These are phyloP conservation scores for Homarus americanus DNA, from an alignment of 1,140 invertebrate species.

Conservation along the genomic window DNA sequence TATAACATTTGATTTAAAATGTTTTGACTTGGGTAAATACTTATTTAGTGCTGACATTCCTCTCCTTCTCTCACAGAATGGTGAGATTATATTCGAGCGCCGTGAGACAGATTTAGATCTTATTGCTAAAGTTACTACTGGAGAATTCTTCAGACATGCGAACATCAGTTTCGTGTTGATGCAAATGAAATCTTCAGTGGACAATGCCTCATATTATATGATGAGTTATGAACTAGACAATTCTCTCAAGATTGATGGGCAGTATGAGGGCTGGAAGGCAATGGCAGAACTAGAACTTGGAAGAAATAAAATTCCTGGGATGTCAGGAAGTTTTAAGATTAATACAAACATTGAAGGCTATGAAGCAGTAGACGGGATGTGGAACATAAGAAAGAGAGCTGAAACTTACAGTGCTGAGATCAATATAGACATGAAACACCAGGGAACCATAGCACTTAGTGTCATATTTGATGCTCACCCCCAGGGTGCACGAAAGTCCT, in stretches of 20 bases:
- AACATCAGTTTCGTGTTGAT: neutral
- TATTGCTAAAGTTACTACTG: neutral
- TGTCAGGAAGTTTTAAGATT: conserved; percentile 14
- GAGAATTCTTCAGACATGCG: neutral
- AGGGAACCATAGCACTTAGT: neutral
- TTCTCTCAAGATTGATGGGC: conserved; percentile 20
- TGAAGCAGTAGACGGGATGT: conserved; percentile 28
- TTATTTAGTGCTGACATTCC: neutral
- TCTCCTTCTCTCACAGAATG: neutral
- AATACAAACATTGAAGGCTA: conserved; percentile 42
- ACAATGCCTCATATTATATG: conserved; percentile 21
- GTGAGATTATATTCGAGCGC: neutral
- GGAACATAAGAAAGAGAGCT: conserved; percentile 5
- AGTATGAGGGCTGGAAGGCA: conserved; percentile 16
- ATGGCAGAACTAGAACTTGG: neutral
- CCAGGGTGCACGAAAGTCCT: neutral
- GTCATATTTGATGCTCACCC: conserved; percentile 21
- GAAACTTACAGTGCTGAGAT: neutral
- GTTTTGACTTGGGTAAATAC: conserved; percentile 27
- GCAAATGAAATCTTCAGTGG: neutral
- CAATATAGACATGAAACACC: conserved; percentile 15
- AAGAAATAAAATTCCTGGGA: neutral
- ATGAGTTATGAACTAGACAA: conserved; percentile 11
- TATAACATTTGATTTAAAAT: neutral
- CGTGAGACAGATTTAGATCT: conserved; percentile 4